phyloP scores from a whole-genome alignment of 2,888 invertebrate genomes.

The Physocephala rufipes region DNA sequence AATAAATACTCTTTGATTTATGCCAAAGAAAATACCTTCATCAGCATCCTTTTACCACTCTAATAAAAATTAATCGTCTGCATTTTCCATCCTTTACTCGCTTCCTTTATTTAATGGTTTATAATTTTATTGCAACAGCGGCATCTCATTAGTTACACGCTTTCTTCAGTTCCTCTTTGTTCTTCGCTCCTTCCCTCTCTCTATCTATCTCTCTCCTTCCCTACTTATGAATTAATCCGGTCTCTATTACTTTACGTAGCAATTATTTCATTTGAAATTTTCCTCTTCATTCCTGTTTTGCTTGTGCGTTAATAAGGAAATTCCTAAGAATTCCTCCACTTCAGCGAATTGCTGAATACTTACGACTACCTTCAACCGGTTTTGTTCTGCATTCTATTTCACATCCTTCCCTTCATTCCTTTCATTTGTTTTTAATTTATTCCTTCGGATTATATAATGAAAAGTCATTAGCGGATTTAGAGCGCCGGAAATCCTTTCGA shows the following conservation, averaged over 20 bases:
- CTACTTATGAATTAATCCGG: too few relatives aligned
- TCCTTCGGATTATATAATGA: too few relatives aligned
- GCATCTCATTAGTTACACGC: neutral
- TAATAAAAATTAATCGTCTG: too few relatives aligned
- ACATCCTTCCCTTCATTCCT: neutral
- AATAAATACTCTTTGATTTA: too few relatives aligned
- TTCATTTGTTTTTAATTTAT: neutral
- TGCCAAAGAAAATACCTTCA: too few relatives aligned
- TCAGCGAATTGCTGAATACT: constrained; percentile 4
- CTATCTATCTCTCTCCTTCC: too few relatives aligned
- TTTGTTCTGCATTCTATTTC: neutral
- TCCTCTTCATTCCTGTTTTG: neutral
- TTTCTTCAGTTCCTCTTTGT: neutral
- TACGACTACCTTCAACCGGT: neutral
- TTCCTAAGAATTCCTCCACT: constrained; percentile 16
- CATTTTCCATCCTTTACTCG: too few relatives aligned
- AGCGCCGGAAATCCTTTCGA: constrained; percentile 12
- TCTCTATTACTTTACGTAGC: neutral
- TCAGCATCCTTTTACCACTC: too few relatives aligned
- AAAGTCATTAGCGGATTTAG: constrained; percentile 18
- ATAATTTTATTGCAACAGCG: neutral
- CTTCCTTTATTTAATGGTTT: too few relatives aligned
- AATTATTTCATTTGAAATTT: constrained; percentile 6
- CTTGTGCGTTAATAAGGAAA: constrained; percentile 20
- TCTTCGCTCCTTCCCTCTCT: too few relatives aligned